Evolutionary conservation across 2,888 invertebrate genomes (phyloP), one percentile per base, ranked within the genome.

Genomic region (Chelonus formosanus): DNA sequence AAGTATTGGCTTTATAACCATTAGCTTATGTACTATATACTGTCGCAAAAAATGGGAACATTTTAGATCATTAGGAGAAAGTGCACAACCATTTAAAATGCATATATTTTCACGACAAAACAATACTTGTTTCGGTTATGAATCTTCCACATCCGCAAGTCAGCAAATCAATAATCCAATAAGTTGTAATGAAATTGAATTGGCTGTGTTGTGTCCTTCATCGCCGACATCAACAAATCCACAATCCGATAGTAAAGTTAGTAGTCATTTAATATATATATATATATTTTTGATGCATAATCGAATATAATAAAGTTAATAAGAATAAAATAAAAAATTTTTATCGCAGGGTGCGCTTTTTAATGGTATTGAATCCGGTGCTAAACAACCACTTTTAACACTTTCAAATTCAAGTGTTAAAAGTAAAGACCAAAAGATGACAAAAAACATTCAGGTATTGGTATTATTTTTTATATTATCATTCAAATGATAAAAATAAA

Each of bases 381-480:
- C 84, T 10, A 87, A 86, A 75, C 84, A 86, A 56, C 85, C 85
- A 54, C 78, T 86, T 65, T 73, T 85, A 52, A 71, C 75, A 7
- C 72, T 80, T 20, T 81, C 82, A 83, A 75, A 71, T 5, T 80
- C 80, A 36, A 78, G 81, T 50, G 86, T 87, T 55, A 86, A 86
- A 73, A 85, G 85, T 34, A 83, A 83, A 69, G 78, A 90, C 70
- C 85, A 81, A 35, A 88, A 88, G 75, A 90, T 90, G 71, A 90
- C 89, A 50, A 90, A 91, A 84, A 91, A 91, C 84, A 90, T 90
- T 61, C 87, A 89, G 84, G 91, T 90, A 81, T 85, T 84, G 20
- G 2, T 79, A 57, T 44, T 4, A 35, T 5, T 32, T 34, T 59
- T 35, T 3, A 57, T 44, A 45, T 10, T 31, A 32, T 48, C 48